Evolutionary conservation across 1,140 invertebrate genomes (phyloP), one percentile per base, ranked within the genome.

Genomic region (Temnothorax longispinosus): DNA sequence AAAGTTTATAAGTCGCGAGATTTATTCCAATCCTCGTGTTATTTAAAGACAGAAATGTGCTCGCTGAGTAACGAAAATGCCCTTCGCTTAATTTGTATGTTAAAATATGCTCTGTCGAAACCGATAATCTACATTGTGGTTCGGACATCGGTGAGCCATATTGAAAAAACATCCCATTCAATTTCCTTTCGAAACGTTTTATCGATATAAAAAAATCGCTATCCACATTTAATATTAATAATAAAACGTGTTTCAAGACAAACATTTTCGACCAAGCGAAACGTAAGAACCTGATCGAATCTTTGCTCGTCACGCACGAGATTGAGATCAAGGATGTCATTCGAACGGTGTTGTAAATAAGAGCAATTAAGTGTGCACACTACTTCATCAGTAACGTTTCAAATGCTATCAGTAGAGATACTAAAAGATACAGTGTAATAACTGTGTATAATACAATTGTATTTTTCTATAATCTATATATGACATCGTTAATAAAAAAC

Each of bases 61-160:
- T 65, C 44, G 13, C 6, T 15, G 18, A 13, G 0, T 15, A 1
- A 58, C n/a, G 11, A 75, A 41, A 76, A 10, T 21, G 2, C 2
- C 3, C 11, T 18, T 21, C 15, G 60, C 32, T 65, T 6, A 65
- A 65, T 65, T 65, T 50, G 32, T 38, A 78, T 44, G 77, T 54
- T 81, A 56, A 81, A 71, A 71, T 69, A 69, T 81, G 15, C 64
- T 67, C n/a, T 44, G 47, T 67, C 4, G 47, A 80, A 47, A 67
- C 18, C 41, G 44, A n/a, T 38, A 50, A 52, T 80, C 11, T 69
- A 52, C n/a, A 41, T 71, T 10, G 10, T 67, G 35, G 1, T 5
- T 44, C 3, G 18, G 3, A 38, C 11, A 15, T 35, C 35, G 21
- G 11, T 3, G 5, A 6, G 5, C 6, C 35, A 11, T 7, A 69